A percentile compares a stretch with the other conserved stretches of the same genome.
phyloP scores from a whole-genome alignment of 2,113 vertebrate genomes.

The Labeo catla region DNA sequence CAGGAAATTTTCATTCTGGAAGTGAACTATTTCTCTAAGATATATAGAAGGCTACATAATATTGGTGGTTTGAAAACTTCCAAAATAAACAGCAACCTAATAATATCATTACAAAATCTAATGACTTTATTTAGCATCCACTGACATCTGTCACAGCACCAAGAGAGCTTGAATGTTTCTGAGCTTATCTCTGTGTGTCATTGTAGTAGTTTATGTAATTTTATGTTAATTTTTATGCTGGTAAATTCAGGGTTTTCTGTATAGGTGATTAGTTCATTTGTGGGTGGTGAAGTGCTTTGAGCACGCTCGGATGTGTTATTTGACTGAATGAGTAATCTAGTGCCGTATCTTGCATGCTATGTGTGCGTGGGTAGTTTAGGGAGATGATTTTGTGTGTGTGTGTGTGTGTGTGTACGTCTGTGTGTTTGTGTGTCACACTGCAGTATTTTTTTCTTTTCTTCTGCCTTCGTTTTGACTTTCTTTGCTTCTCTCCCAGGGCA shows the following conservation, averaged over 20 bases:
- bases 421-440: constrained; percentile 15
- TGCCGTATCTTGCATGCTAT: background rate
- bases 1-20: too few relatives aligned
- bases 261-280: constrained; percentile 1
- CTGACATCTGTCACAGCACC: background rate
- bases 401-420: background rate
- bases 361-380: constrained; percentile 21
- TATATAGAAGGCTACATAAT: too few relatives aligned
- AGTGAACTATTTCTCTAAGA: too few relatives aligned
- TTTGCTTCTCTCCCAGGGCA: background rate
- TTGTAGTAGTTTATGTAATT: constrained; percentile 10
- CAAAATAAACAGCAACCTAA: background rate
- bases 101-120: background rate
- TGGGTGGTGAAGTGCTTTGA: constrained; percentile 22
- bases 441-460: constrained; percentile 22
- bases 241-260: background rate
- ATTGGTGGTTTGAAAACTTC: background rate
- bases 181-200: background rate
- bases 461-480: constrained; percentile 19
- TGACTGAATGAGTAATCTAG: constrained; percentile 35
- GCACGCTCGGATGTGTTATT: background rate
- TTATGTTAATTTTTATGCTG: constrained; percentile 5
- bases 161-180: background rate
- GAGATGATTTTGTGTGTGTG: background rate
- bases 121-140: background rate